phyloP scores from a whole-genome alignment of 2,113 vertebrate genomes.

The Leucoraja erinaceus region DNA sequence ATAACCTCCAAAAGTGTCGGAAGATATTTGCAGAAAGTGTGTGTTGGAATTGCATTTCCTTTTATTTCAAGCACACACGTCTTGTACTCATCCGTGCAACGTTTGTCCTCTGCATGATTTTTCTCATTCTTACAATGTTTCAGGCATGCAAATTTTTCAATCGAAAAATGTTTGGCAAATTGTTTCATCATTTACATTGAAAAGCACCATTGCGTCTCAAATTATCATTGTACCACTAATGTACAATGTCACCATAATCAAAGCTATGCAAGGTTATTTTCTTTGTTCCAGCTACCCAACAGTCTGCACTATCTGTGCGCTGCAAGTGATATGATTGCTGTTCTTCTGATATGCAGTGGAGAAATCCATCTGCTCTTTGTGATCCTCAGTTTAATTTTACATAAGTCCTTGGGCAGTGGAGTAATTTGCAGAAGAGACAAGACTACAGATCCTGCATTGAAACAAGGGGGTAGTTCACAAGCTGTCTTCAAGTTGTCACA shows the following conservation, averaged over 20 bases:
- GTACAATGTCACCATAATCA: background rate
- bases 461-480: background rate
- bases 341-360: background rate
- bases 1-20: background rate
- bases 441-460: background rate
- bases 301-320: background rate
- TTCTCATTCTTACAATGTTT: background rate
- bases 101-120: background rate
- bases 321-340: background rate
- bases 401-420: background rate
- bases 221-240: background rate
- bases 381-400: background rate
- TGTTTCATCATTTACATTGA: background rate
- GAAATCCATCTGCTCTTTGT: background rate
- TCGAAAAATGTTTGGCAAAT: background rate
- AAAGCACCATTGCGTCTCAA: background rate
- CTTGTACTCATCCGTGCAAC: background rate
- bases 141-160: background rate
- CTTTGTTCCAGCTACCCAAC: background rate
- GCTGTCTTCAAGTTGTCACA: background rate
- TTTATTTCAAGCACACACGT: background rate
- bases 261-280: background rate
- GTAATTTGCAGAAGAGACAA: background rate
- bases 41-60: background rate
- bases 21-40: background rate